Conservation (phyloP, 2,797 vertebrate genomes). For the Podargus strigoides region DNA sequence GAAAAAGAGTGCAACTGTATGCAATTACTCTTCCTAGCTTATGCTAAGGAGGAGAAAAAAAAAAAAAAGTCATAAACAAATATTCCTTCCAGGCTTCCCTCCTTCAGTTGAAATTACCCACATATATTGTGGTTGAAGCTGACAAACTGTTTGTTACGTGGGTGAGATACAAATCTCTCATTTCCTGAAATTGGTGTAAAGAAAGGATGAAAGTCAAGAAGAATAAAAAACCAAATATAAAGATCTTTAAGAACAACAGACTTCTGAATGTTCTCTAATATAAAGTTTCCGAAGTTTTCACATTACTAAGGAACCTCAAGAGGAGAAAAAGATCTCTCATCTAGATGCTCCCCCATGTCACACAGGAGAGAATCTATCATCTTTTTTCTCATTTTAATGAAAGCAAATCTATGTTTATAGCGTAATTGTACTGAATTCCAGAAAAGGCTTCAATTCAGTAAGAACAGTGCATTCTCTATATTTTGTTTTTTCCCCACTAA, state of each 20-base stretch:
- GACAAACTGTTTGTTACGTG: neutral
- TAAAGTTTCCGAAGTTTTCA: neutral
- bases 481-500: neutral
- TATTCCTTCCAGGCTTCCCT: neutral
- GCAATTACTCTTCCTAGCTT: neutral
- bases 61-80: neutral
- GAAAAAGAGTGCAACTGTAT: neutral
- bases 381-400: neutral
- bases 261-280: neutral
- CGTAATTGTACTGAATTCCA: neutral
- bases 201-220: neutral
- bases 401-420: neutral
- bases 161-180: slow-evolving; percentile 35
- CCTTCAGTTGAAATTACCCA: slow-evolving; percentile 11
- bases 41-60: neutral
- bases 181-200: neutral
- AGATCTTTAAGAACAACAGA: neutral
- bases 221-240: neutral
- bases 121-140: neutral
- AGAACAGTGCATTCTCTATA: neutral
- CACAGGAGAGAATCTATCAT: neutral
- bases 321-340: neutral
- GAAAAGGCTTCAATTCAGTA: neutral
- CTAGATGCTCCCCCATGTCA: accelerated
- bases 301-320: neutral